These are phyloP conservation scores for Siniperca scherzeri DNA, from an alignment of 2,797 vertebrate species.

Conservation along the genomic window DNA sequence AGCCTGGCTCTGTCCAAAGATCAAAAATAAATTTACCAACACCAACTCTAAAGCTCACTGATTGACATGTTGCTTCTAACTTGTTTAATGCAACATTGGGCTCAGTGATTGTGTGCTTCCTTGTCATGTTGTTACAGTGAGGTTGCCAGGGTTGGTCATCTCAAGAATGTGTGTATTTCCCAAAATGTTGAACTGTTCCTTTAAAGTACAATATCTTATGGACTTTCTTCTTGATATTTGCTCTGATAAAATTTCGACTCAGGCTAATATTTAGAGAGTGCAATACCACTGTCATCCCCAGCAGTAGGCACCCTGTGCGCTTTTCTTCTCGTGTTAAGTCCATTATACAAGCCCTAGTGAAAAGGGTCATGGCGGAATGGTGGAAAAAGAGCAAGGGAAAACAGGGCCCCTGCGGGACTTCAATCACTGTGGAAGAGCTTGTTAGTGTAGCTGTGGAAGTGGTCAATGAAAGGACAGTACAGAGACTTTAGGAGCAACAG, in stretches of 20 bases:
- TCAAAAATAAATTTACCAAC: background rate
- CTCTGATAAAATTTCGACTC: background rate
- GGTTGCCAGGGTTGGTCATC: too few relatives aligned
- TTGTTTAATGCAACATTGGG: too few relatives aligned
- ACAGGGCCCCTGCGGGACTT: constrained; percentile 45
- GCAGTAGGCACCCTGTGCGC: background rate
- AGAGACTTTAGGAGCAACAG: constrained; percentile 39
- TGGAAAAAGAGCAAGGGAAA: constrained; percentile 57
- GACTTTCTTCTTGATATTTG: background rate
- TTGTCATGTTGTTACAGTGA: too few relatives aligned
- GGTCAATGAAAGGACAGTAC: constrained; percentile 59
- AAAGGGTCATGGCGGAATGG: constrained; percentile 25
- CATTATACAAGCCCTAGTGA: constrained; percentile 36
- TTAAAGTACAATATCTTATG: background rate
- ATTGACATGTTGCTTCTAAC: too few relatives aligned
- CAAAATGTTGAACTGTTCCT: background rate
- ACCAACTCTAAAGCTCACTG: background rate
- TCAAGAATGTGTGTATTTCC: too few relatives aligned
- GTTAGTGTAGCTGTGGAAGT: constrained; percentile 72
- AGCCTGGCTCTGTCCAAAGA: background rate
- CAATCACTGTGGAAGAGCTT: constrained; percentile 45
- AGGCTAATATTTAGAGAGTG: background rate
- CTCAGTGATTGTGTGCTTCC: too few relatives aligned
- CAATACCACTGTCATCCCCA: too few relatives aligned
- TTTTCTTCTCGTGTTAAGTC: constrained; percentile 1